Conservation (phyloP, 2,888 invertebrate species). For the Orthonevra nobilis region DNA sequence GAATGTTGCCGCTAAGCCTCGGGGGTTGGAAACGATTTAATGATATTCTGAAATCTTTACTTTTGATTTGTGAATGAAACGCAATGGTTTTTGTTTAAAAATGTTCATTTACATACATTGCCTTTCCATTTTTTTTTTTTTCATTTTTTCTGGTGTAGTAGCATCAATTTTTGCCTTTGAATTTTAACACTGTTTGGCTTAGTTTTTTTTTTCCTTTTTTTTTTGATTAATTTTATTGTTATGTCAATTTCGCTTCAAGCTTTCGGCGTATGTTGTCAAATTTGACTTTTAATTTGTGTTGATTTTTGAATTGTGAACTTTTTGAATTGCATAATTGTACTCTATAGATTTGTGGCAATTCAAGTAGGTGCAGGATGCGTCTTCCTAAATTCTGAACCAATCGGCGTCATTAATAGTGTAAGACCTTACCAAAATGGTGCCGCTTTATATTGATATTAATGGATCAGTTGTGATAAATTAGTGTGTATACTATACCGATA, state of each 20-base stretch:
- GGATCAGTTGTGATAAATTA: too few relatives aligned
- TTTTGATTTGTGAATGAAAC: slow-evolving; percentile 57
- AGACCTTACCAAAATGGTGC: too few relatives aligned
- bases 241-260: slow-evolving; percentile 5
- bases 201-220: slow-evolving; percentile 40
- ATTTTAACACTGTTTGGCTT: too few relatives aligned
- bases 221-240: slow-evolving; percentile 37
- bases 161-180: slow-evolving; percentile 14
- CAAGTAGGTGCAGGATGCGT: too few relatives aligned
- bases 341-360: too few relatives aligned
- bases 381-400: too few relatives aligned
- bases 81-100: slow-evolving; percentile 61
- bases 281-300: too few relatives aligned
- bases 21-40: slow-evolving; percentile 57
- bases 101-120: slow-evolving; percentile 54
- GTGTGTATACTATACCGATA: too few relatives aligned
- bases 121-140: slow-evolving; percentile 2
- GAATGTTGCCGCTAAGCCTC: slow-evolving; percentile 46
- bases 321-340: too few relatives aligned
- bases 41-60: slow-evolving; percentile 63
- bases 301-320: too few relatives aligned
- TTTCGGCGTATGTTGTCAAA: background rate
- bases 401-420: too few relatives aligned
- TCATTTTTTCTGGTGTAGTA: slow-evolving; percentile 12
- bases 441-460: too few relatives aligned